These are phyloP conservation scores for Rhinophrynus dorsalis DNA, from an alignment of 2,797 vertebrate species.

Conservation along the genomic window DNA sequence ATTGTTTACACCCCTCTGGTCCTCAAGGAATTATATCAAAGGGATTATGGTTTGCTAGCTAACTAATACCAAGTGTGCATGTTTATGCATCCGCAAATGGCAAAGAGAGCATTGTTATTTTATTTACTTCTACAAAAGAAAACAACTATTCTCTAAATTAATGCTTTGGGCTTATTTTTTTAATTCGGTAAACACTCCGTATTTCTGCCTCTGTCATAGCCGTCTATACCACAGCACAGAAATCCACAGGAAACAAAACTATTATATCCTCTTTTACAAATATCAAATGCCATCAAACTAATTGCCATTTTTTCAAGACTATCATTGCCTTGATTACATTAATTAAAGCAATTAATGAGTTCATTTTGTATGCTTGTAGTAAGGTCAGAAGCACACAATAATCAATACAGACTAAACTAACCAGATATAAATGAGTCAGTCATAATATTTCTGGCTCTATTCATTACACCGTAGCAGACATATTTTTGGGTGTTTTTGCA, in stretches of 20 bases:
- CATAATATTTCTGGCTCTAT: slow-evolving; percentile 21
- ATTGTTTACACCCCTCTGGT: too few species aligned
- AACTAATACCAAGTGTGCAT: too few species aligned
- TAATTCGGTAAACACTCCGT: slow-evolving; percentile 1
- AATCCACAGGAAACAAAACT: slow-evolving; percentile 24
- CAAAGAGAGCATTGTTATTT: neutral
- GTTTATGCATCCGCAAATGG: neutral
- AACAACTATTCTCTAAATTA: slow-evolving; percentile 9
- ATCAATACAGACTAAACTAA: slow-evolving; percentile 36
- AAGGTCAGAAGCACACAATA: slow-evolving; percentile 13
- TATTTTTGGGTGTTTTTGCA: slow-evolving; percentile 31
- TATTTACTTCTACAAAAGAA: slow-evolving; percentile 1
- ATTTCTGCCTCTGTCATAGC: slow-evolving; percentile 14
- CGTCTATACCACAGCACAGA: slow-evolving; percentile 21
- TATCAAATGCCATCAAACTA: slow-evolving; percentile 30
- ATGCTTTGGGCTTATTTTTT: slow-evolving; percentile 20
- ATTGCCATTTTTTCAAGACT: slow-evolving; percentile 20
- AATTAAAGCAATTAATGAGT: slow-evolving; percentile 49
- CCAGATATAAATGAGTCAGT: slow-evolving; percentile 14
- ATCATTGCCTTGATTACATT: slow-evolving; percentile 45
- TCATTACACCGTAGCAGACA: slow-evolving; percentile 16
- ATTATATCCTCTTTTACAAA: slow-evolving; percentile 38
- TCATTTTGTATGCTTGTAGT: slow-evolving; percentile 5
- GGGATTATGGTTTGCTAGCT: too few species aligned
- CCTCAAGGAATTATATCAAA: too few species aligned